Base-by-base conservation (phyloP, 2,888 invertebrate species). In the Iselma pallidipennis region DNA sequence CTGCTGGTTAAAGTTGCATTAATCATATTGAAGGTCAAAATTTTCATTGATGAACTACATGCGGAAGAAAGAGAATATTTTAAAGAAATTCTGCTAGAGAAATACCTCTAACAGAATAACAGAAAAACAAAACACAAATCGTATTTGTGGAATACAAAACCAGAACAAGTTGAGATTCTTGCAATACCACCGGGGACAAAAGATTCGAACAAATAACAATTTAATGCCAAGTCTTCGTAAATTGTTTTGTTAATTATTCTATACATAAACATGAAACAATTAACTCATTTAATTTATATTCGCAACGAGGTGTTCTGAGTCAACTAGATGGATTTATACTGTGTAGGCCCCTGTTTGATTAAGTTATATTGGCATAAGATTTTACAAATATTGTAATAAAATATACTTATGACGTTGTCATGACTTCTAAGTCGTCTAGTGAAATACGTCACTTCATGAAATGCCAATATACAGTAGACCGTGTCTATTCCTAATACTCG, bases 1-100 rank as follows among this genome's bases (percentile, higher is more conserved):
- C 77, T 61, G 69, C 67, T 50, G 74, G 49, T 61, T 45, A 45
- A 45, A 53, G 65, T 59, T 59, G 67, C 73, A 74, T 74, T 70
- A 72, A 77, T 78, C 76, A 76, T 54, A 45, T 21, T 45, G 16
- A 19, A 45, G 21, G 45, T 19, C 21, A 9, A 21, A 10, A 45
- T 45, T 45, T 45, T 45, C 45, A 45, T 45, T 45, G 45, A 45
- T 45, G 37, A 37, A 37, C 37, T 33, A 37, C 16, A 33, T 3
- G 16, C 33, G 42, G 10, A 42, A 42, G 42, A 42, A 42, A 42
- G 16, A 6, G 4, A 33, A 33, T 33, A 37, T 37, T 37, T 16
- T 37, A 10, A 42, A 42, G 9, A 9, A 9, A 42, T n/a, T n/a
- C n/a, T n/a, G n/a, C n/a, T n/a, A 42, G 9, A 9, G 2, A 42